Evolutionary conservation across 2,888 invertebrate genomes (phyloP), one percentile per base, ranked within the genome.

Genomic region (Lepidonotus clava): DNA sequence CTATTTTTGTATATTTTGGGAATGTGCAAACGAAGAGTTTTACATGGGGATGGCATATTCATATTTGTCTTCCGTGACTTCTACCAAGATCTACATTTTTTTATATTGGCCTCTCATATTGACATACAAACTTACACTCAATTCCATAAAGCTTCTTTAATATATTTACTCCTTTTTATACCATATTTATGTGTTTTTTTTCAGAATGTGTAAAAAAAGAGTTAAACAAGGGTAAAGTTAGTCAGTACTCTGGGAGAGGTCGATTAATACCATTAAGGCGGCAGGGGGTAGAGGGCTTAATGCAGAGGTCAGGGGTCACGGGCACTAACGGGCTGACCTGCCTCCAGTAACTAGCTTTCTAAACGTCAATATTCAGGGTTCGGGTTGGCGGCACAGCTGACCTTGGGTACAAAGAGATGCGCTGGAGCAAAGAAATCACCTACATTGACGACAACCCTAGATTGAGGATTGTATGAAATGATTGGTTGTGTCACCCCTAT

Each of bases 301-400:
- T 53, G 53, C n/a, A 11, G n/a, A 53, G 53, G 53, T 53, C 53
- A 53, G 53, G 46, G 53, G 53, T 53, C 53, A 53, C n/a, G 53
- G 53, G 53, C 18, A 53, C 53, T 24, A 53, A 53, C 21, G n/a
- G 18, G 53, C 21, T 46, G 46, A 46, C 18, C 46, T 18, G 18
- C 46, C 46, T 11, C 6, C 53, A 24, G 53, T 53, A 53, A 53
- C 53, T 53, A 53, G 53, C 46, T 53, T 53, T n/a, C 53, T 24
- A 24, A 2, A 2, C n/a, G 11, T 6, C 46, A 18, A 18, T 18
- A 53, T n/a, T n/a, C n/a, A n/a, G n/a, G n/a, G 21, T 18, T 8
- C 4, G 2, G 53, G 11, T 2, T 53, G 53, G n/a, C 53, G n/a
- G n/a, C 18, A 53, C n/a, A 18, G 53, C 53, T 53, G n/a, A n/a